A percentile compares a stretch with the other conserved stretches of the same genome.
Evolutionary conservation across 2,113 vertebrate species (phyloP).

Genomic region (Pseudolaguvia tuberculata): DNA sequence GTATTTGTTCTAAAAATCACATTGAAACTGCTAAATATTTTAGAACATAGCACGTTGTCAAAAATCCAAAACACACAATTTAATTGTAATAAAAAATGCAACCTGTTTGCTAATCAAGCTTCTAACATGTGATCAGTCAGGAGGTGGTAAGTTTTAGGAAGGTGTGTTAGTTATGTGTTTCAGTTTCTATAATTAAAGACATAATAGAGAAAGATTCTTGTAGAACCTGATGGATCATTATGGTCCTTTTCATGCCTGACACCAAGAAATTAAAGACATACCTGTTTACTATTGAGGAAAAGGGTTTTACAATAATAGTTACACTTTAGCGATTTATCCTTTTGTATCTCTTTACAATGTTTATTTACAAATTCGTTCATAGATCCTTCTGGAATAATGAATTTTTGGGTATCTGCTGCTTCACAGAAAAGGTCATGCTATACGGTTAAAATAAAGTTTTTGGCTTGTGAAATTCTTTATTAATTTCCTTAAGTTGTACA

Average conservation of each 20-base stretch:
- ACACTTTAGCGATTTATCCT: background rate
- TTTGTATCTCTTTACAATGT: slow-evolving; percentile 38
- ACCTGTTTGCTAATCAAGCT: no score
- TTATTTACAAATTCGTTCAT: background rate
- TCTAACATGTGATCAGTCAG: background rate
- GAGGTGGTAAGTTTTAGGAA: background rate
- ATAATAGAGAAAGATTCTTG: slow-evolving; percentile 11
- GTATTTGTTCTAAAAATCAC: background rate
- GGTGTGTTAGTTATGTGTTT: no score
- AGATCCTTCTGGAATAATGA: background rate
- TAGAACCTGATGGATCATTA: slow-evolving; percentile 18
- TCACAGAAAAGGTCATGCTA: background rate
- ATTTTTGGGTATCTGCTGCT: slow-evolving; percentile 16
- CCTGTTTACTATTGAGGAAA: background rate
- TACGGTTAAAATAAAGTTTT: background rate
- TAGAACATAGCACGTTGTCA: background rate
- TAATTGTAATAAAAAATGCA: no score
- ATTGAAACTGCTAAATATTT: background rate
- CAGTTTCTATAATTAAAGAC: background rate
- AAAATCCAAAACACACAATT: no score
- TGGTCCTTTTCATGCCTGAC: background rate
- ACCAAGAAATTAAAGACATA: background rate
- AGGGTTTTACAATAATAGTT: background rate
- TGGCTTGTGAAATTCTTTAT: background rate
- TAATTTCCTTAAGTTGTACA: background rate